Base-by-base conservation (phyloP, 2,797 vertebrate species). In the Coracias cyanogaster region DNA sequence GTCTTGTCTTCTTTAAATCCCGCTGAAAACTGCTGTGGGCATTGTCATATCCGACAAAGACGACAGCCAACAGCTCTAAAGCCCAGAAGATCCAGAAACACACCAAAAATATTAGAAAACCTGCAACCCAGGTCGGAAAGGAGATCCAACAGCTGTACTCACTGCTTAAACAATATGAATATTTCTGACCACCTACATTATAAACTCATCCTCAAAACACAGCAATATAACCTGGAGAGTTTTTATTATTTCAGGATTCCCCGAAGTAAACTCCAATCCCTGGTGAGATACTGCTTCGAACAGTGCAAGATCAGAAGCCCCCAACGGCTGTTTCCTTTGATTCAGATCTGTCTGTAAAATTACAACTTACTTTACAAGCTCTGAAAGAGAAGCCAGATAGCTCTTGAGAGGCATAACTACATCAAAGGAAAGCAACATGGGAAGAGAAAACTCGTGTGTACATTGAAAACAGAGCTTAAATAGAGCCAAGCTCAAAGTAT, bases 401-500 rank as follows among this genome's bases (percentile, higher is more conserved):
- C 39, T 83, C 86, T 79, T 51, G 49, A 82, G 61, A 58, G 48
- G 58, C 51, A 76, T 64, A 85, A 31, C n/a, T 79, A n/a, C 48
- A 85, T 95, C 83, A 93, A 97, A 96, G 70, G 57, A 54, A 82
- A 62, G 61, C 43, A 89, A 80, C 81, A 86, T 70, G 83, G 85
- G 88, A 95, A 94, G 64, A 82, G 66, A 93, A 84, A 87, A 69
- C 57, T 31, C 1, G 0, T 66, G 77, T 70, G 66, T 73, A 73
- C 78, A 33, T 31, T 60, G 66, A 92, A 87, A 91, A 78, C 46
- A 82, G 62, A 93, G 87, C 66, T 96, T 93, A 87, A 92, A 61
- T 20, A 72, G 66, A 91, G 48, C 48, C 58, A 29, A 4, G 48
- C 54, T 82, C 41, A 21, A 94, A 72, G 49, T 61, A 66, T 89